These are phyloP conservation scores for Tyrophagus putrescentiae DNA, from an alignment of 1,140 invertebrate species.

Conservation along the genomic window DNA sequence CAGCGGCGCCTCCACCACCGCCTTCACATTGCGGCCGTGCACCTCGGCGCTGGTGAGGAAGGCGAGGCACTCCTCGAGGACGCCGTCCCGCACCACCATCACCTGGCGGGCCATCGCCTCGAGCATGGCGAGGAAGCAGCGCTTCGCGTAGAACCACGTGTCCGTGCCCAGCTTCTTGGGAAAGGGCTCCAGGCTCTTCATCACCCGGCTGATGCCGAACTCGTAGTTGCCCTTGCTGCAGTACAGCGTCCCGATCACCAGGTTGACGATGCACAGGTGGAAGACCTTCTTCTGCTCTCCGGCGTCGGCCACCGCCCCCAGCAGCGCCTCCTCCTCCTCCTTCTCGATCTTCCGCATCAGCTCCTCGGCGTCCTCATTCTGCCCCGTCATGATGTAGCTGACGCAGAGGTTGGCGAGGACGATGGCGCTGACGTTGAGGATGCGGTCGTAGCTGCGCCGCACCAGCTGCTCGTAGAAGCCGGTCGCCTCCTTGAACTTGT, in stretches of 20 bases:
- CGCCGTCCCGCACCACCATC: constrained; percentile 69
- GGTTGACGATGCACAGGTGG: constrained; percentile 95
- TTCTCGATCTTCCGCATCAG: constrained; percentile 97
- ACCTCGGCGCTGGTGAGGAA: constrained; percentile 80
- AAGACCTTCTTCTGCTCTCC: constrained; percentile 91
- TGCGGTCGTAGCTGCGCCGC: constrained; percentile 87
- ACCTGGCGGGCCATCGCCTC: constrained; percentile 84
- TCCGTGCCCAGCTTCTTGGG: constrained; percentile 88
- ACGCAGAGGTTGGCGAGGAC: constrained; percentile 96
- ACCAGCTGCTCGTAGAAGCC: constrained; percentile 98
- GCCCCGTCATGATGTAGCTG: constrained; percentile 95
- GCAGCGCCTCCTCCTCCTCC: constrained; percentile 84
- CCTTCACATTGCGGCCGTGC: constrained; percentile 66
- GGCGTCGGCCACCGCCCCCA: constrained; percentile 81
- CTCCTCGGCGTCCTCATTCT: constrained; percentile 97
- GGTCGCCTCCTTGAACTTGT: constrained; percentile 93
- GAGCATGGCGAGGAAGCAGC: constrained; percentile 80
- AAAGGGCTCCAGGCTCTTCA: constrained; percentile 88
- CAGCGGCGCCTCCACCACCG: constrained; percentile 62
- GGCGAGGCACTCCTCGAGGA: constrained; percentile 72
- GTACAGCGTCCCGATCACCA: constrained; percentile 95
- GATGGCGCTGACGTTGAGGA: constrained; percentile 84
- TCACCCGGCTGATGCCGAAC: constrained; percentile 93
- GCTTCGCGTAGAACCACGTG: constrained; percentile 93
- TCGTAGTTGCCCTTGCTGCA: constrained; percentile 98